Conservation (phyloP, 64 coral and sea anemone species). For the Montipora cactus region DNA sequence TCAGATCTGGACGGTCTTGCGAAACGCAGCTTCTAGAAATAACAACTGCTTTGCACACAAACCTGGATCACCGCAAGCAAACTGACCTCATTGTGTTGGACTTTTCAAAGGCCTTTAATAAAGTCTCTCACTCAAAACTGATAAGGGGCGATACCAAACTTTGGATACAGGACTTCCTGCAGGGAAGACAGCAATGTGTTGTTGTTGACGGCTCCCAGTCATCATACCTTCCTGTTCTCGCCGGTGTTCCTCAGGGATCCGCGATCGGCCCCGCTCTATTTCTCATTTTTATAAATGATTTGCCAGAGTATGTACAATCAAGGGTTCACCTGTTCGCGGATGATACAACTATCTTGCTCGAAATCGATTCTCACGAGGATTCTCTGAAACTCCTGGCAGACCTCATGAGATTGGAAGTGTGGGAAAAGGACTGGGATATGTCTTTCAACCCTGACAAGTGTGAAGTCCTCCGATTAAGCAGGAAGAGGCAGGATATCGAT, state of each 20-base stretch:
- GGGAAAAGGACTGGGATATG: conserved; percentile 50
- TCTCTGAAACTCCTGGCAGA: conserved; percentile 10
- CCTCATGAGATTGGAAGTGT: conserved; percentile 17
- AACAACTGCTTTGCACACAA: neutral
- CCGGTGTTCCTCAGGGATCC: conserved; percentile 20
- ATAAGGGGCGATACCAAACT: conserved; percentile 27
- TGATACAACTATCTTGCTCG: conserved; percentile 27
- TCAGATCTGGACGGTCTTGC: conserved; percentile 23
- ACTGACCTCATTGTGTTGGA: conserved; percentile 45
- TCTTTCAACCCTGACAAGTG: conserved; percentile 45
- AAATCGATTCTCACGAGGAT: conserved; percentile 38
- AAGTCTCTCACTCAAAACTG: conserved; percentile 22
- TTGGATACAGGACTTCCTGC: conserved; percentile 46
- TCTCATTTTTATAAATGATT: conserved; percentile 21
- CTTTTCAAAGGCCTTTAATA: conserved; percentile 42
- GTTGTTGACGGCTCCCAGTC: conserved; percentile 52
- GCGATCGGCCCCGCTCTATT: conserved; percentile 28
- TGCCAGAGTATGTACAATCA: conserved; percentile 39
- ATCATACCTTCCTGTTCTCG: conserved; percentile 27
- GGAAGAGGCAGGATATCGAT: conserved; percentile 1
- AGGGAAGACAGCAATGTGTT: conserved; percentile 30
- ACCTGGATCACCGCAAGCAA: neutral
- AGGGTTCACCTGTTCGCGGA: conserved; percentile 43
- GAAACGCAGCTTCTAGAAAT: conserved; percentile 50
- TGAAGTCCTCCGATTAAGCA: conserved; percentile 13